A percentile compares a stretch with the other conserved stretches of the same genome.
These are phyloP conservation scores for Pogonophryne albipinna DNA, from an alignment of 2,797 vertebrate species.

Conservation along the genomic window DNA sequence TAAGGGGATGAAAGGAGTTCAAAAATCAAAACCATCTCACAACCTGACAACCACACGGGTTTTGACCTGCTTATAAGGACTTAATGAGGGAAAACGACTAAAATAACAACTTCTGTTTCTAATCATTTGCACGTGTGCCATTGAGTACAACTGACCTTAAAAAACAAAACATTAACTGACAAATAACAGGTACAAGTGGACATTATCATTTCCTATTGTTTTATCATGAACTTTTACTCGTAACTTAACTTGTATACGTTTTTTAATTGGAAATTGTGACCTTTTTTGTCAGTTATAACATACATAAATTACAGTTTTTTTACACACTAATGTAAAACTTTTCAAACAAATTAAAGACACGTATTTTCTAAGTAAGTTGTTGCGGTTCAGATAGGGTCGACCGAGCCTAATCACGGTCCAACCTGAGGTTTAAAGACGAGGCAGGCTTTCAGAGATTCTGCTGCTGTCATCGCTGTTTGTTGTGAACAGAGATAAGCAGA, in stretches of 20 bases:
- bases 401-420: slow-evolving; percentile 40
- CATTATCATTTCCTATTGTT: neutral
- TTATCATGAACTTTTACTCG: neutral
- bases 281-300: neutral
- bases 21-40: neutral
- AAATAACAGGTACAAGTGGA: neutral
- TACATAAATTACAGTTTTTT: neutral
- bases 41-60: neutral
- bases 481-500: slow-evolving; percentile 31
- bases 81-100: neutral
- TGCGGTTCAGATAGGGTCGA: slow-evolving; percentile 21
- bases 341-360: neutral
- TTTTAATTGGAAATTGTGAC: neutral
- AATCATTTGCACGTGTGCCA: neutral
- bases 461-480: slow-evolving; percentile 55
- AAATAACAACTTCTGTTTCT: neutral
- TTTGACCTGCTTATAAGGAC: neutral
- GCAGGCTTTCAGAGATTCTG: slow-evolving; percentile 3
- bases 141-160: neutral
- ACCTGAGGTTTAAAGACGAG: slow-evolving; percentile 12
- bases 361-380: neutral
- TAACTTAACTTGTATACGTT: neutral
- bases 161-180: neutral
- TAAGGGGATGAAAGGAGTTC: neutral
- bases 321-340: neutral